These are phyloP conservation scores for Liposcelis brunnea DNA, from an alignment of 2,888 invertebrate genomes.

Conservation along the genomic window DNA sequence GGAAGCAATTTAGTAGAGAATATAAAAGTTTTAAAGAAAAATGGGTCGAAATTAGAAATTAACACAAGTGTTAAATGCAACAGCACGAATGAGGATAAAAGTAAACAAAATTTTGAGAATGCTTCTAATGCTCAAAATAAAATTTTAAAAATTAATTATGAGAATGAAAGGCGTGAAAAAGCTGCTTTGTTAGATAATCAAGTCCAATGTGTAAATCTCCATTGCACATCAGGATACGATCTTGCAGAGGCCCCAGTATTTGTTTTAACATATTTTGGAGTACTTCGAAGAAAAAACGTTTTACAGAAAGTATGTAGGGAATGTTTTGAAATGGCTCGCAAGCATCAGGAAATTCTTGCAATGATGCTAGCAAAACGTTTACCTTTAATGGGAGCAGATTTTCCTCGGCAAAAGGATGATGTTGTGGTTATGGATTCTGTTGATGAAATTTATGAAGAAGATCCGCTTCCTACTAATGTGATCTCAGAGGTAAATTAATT, in stretches of 20 bases:
- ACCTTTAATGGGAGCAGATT: slow-evolving; percentile 21
- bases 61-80: too few relatives aligned
- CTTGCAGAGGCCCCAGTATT: slow-evolving; percentile 15
- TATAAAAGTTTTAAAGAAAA: too few relatives aligned
- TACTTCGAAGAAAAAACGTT: slow-evolving; percentile 23
- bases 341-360: slow-evolving; percentile 23
- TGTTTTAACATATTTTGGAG: slow-evolving; percentile 26
- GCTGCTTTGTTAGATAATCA: too few relatives aligned
- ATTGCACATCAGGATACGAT: slow-evolving; percentile 14
- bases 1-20: too few relatives aligned
- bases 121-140: too few relatives aligned
- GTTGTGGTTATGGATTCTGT: slow-evolving; percentile 38
- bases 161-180: too few relatives aligned
- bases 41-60: too few relatives aligned
- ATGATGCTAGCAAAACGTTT: slow-evolving; percentile 15
- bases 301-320: slow-evolving; percentile 26
- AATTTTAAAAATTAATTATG: too few relatives aligned
- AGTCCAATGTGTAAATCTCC: slow-evolving; percentile 15
- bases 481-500: slow-evolving; percentile 4
- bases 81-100: too few relatives aligned
- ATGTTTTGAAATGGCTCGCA: slow-evolving; percentile 25
- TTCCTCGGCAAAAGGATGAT: slow-evolving; percentile 23
- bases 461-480: slow-evolving; percentile 13
- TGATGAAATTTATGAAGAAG: slow-evolving; percentile 26
- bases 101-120: too few relatives aligned